phyloP scores from a whole-genome alignment of 2,797 vertebrate species.

The Gallinago stenura region DNA sequence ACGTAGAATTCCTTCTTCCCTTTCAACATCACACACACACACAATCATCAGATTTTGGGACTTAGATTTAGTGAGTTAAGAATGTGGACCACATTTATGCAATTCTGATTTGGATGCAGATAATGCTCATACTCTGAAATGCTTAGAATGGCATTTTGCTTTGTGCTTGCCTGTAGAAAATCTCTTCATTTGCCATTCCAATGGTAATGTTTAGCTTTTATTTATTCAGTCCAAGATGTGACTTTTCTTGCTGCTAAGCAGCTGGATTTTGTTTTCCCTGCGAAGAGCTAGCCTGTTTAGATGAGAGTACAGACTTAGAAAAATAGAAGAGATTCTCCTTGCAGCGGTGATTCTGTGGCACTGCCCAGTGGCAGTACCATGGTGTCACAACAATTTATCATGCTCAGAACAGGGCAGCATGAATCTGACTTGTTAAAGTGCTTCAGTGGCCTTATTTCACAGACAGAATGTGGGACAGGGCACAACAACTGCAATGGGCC shows the following conservation, averaged over 20 bases:
- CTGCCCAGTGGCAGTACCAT: slow-evolving; percentile 60
- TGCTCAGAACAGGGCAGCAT: slow-evolving; percentile 24
- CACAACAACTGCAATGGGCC: neutral
- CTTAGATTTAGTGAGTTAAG: slow-evolving; percentile 27
- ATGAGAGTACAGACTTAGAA: slow-evolving; percentile 12
- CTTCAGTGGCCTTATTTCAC: slow-evolving; percentile 67
- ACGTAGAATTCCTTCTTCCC: neutral
- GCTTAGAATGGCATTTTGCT: slow-evolving; percentile 35
- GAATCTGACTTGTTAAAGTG: slow-evolving; percentile 71
- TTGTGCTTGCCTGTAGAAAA: slow-evolving; percentile 28
- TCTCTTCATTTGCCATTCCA: slow-evolving; percentile 39
- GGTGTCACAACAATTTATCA: slow-evolving; percentile 70
- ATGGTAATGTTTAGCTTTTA: slow-evolving; percentile 28
- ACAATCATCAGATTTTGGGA: neutral
- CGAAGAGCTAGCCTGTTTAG: neutral
- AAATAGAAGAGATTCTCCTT: slow-evolving; percentile 47
- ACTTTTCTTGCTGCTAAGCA: slow-evolving; percentile 53
- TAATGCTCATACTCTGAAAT: neutral
- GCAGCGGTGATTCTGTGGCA: slow-evolving; percentile 57
- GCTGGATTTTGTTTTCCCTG: slow-evolving; percentile 54
- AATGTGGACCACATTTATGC: neutral
- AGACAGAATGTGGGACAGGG: slow-evolving; percentile 49
- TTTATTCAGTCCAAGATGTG: slow-evolving; percentile 45
- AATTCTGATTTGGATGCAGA: slow-evolving; percentile 36
- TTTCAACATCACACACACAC: neutral